A percentile compares a stretch with the other conserved stretches of the same genome.
phyloP scores from a whole-genome alignment of 2,888 invertebrate species.

The Himalopsyche japonica region DNA sequence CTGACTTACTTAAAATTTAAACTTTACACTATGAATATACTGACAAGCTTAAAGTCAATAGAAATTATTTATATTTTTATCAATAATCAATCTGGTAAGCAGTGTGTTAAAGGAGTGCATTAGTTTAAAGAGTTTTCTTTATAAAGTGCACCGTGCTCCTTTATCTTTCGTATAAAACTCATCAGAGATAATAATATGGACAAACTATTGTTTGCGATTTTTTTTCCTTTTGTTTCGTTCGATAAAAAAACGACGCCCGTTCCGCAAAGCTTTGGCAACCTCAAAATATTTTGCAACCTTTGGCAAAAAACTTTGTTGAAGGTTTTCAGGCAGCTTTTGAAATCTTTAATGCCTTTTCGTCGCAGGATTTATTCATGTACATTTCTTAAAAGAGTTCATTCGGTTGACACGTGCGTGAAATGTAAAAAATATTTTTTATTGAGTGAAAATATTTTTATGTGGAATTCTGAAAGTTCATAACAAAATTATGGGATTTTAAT shows the following conservation, averaged over 20 bases:
- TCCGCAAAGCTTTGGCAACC: not conserved
- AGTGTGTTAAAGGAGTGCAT: conserved; percentile 30
- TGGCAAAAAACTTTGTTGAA: not conserved
- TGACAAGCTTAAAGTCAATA: too few relatives aligned
- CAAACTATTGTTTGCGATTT: conserved; percentile 14
- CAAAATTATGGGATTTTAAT: too few relatives aligned
- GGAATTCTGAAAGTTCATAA: too few relatives aligned
- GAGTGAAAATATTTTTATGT: too few relatives aligned
- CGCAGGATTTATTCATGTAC: not conserved
- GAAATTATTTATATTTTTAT: too few relatives aligned
- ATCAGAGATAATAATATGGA: conserved; percentile 15
- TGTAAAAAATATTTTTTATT: too few relatives aligned
- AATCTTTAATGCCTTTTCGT: not conserved
- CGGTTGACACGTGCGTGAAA: not conserved
- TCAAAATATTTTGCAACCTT: not conserved
- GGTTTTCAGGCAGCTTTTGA: not conserved
- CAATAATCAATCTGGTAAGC: not conserved
- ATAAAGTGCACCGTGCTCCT: conserved; percentile 24
- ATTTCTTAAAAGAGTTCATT: not conserved
- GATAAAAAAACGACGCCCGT: not conserved
- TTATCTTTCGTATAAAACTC: conserved; percentile 27
- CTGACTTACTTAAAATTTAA: too few relatives aligned
- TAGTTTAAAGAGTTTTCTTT: conserved; percentile 38
- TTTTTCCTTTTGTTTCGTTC: not conserved
- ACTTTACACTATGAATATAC: too few relatives aligned